These are phyloP conservation scores for Micromussa lordhowensis DNA, from an alignment of 92 coral and sea anemone genomes.

Conservation along the genomic window DNA sequence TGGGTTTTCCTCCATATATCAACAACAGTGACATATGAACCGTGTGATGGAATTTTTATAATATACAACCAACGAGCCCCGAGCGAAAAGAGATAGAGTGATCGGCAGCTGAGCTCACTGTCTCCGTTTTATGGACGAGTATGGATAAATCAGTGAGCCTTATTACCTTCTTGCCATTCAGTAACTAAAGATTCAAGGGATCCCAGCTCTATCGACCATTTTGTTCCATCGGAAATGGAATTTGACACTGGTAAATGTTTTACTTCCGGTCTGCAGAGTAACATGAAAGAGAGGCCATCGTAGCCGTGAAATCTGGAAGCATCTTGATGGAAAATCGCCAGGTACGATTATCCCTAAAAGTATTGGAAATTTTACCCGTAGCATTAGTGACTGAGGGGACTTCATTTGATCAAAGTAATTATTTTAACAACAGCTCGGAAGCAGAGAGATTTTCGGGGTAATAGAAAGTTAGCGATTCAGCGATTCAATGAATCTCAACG, in stretches of 20 bases:
- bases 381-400: too few relatives aligned
- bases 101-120: too few relatives aligned
- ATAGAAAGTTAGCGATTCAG: background rate
- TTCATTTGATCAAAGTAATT: too few relatives aligned
- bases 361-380: background rate
- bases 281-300: constrained; percentile 32
- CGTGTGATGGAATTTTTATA: background rate
- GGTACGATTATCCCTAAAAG: background rate
- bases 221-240: background rate
- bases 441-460: background rate
- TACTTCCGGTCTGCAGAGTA: background rate
- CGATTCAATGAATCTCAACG: background rate
- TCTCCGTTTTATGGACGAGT: too few relatives aligned
- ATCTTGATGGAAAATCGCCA: background rate
- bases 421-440: background rate
- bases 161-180: background rate
- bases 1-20: background rate
- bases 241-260: background rate
- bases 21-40: background rate
- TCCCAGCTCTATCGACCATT: background rate
- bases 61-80: too few relatives aligned
- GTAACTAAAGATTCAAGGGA: background rate
- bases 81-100: too few relatives aligned
- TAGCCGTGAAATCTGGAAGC: background rate
- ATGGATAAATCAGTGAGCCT: background rate